Evolutionary conservation across 2,888 invertebrate species (phyloP).

Genomic region (Desoria tigrina): DNA sequence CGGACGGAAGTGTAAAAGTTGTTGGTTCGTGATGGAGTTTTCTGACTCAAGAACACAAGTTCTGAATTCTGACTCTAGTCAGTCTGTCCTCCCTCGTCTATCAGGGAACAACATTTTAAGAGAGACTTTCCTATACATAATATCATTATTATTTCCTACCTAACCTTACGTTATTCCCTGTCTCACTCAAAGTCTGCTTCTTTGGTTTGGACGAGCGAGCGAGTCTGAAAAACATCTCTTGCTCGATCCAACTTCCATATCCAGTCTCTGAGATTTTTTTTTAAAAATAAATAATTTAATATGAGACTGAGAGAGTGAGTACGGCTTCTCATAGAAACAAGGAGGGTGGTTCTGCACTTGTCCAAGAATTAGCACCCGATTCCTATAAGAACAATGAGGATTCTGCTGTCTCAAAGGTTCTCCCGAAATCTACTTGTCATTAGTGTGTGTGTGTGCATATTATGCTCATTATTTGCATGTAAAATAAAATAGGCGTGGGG

Average conservation of each 20-base stretch:
- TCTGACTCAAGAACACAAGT: background rate
- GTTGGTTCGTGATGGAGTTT: conserved; percentile 8
- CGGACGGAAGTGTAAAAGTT: conserved; percentile 44
- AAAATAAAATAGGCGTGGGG: no score
- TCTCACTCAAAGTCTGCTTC: no score
- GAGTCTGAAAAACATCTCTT: background rate
- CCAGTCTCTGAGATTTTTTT: background rate
- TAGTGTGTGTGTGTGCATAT: no score
- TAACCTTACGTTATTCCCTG: no score
- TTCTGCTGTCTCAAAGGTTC: background rate
- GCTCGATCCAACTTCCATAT: background rate
- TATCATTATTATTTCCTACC: no score
- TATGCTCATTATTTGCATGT: no score
- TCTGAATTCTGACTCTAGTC: conserved; percentile 42
- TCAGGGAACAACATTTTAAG: conserved; percentile 38
- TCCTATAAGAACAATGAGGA: background rate
- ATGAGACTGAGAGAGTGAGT: no score
- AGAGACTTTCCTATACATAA: no score
- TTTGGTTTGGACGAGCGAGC: no score
- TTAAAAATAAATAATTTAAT: no score
- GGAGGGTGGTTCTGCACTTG: conserved; percentile 2
- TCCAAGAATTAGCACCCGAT: no score
- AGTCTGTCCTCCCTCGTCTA: conserved; percentile 47
- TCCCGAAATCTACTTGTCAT: no score
- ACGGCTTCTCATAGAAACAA: conserved; percentile 15